Evolutionary conservation across 2,113 vertebrate species (phyloP), one percentile per base, ranked within the genome.

Genomic region (Synodontis membranacea): DNA sequence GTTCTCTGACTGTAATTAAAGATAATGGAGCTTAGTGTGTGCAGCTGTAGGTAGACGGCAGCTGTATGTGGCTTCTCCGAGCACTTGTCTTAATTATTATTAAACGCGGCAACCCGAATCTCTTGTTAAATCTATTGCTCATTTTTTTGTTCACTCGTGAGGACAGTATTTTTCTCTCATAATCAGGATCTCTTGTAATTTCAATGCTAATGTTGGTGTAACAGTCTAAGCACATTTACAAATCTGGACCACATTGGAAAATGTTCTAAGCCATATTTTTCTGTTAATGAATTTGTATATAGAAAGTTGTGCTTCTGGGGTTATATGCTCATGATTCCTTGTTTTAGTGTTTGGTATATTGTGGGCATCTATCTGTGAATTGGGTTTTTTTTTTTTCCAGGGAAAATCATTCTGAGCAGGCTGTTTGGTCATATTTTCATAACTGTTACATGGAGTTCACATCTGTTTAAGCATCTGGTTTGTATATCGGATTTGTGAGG

Each of bases 181-280:
- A 78, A 25, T 54, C 14, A 66, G n/a, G 31, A 56, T 80, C 3
- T 68, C 21, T 52, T 7, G 66, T 78, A 15, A 64, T 75, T 50
- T 25, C 8, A 37, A 9, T 52, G 68, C 6, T 80, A 28, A 39
- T 4, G 44, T 42, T 48, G 37, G 37, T 80, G 28, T 39, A 56
- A 39, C 39, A 58, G 52, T 80, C 46, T 68, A 54, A 50, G 48
- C 48, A 42, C 34, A 39, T 85, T 37, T 19, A 23, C 7, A 48
- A 80, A 54, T 39, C 42, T 80, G 23, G 25, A 80, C 78, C 21
- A 81, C 64, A 44, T 42, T 42, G 34, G 19, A 52, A 82, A 48
- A 50, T 80, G 21, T 76, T 84, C 11, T 68, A 86, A 87, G 80
- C 86, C 86, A 87, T 87, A 82, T 50, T 74, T 86, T 56, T 87